phyloP scores from a whole-genome alignment of 2,113 vertebrate genomes.

The Sakesphorus luctuosus region DNA sequence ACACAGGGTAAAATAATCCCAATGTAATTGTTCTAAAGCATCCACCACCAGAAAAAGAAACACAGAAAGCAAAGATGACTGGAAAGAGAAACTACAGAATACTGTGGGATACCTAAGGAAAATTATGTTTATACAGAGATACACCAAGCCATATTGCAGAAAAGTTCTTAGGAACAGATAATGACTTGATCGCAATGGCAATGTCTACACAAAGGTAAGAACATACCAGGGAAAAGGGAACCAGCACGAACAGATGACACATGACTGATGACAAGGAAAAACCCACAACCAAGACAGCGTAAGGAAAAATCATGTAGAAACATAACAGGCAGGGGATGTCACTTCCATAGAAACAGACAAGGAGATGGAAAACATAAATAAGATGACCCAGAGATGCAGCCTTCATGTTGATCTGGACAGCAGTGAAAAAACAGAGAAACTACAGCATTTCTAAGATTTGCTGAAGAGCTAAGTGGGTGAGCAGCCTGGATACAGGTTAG shows the following conservation, averaged over 20 bases:
- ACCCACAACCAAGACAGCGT: background rate
- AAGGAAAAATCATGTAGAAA: background rate
- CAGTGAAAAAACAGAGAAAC: background rate
- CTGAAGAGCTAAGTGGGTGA: background rate
- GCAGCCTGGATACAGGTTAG: background rate
- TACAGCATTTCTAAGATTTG: background rate
- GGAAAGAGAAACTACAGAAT: background rate
- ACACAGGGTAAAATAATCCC: background rate
- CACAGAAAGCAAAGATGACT: background rate
- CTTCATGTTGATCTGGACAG: background rate
- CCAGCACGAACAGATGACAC: background rate
- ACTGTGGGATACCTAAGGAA: background rate
- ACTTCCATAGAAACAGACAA: background rate
- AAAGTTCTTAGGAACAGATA: background rate
- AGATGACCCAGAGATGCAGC: background rate
- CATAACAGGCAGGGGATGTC: accelerated
- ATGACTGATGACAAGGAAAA: background rate
- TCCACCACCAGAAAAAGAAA: background rate
- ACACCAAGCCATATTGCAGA: background rate
- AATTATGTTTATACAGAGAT: background rate
- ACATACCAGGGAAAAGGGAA: background rate
- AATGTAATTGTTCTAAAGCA: background rate
- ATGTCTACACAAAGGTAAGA: background rate
- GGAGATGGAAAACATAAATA: background rate
- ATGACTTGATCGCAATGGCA: background rate